Conservation (phyloP, 2,797 vertebrate genomes). For the Ambastaia sidthimunki region DNA sequence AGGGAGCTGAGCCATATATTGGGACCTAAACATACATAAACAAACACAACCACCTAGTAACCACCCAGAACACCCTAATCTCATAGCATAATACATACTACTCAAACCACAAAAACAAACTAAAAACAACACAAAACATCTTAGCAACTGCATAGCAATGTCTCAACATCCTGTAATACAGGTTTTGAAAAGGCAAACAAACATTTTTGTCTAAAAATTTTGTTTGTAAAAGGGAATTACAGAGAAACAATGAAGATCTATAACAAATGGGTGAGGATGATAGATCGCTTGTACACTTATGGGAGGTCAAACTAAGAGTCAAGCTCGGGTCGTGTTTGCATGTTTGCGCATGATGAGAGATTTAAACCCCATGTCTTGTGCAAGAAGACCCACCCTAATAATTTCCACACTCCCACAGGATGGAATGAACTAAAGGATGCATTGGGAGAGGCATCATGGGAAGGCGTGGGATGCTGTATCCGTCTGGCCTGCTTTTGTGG, state of each 20-base stretch:
- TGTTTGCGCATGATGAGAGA: slow-evolving; percentile 41
- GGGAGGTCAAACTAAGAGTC: slow-evolving; percentile 11
- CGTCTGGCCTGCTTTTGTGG: slow-evolving; percentile 49
- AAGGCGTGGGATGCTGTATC: slow-evolving; percentile 67
- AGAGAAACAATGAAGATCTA: no score
- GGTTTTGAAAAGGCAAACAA: slow-evolving; percentile 9
- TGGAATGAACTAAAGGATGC: slow-evolving; percentile 55
- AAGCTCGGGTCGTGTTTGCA: neutral
- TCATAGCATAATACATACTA: no score
- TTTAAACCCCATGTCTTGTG: slow-evolving; percentile 49
- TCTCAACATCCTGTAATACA: neutral
- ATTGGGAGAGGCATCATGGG: slow-evolving; percentile 61
- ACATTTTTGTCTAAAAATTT: neutral
- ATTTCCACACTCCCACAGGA: slow-evolving; percentile 51
- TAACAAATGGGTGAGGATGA: neutral
- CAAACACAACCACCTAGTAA: no score
- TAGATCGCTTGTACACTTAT: slow-evolving; percentile 1
- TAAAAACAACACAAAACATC: no score
- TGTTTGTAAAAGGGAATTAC: no score
- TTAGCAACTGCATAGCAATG: no score
- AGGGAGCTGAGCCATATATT: neutral
- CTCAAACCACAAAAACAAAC: no score
- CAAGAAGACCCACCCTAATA: slow-evolving; percentile 55
- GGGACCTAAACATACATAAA: neutral
- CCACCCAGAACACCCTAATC: no score